Base-by-base conservation (phyloP, 2,113 vertebrate genomes). In the Gallinago paraguaiae region DNA sequence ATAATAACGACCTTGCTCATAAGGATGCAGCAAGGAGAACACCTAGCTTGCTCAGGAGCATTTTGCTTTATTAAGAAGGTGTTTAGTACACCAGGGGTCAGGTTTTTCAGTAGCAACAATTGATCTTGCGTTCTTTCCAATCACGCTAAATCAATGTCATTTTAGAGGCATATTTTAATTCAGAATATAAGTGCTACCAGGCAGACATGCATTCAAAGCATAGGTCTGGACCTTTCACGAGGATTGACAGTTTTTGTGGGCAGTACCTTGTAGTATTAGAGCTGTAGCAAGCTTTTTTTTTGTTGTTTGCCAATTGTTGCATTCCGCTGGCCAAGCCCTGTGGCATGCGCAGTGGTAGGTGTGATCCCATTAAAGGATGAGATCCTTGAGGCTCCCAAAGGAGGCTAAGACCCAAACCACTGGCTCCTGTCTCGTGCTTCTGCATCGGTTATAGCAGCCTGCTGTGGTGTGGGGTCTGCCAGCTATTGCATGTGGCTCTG, bases 21-120 rank as follows among this genome's bases (percentile, higher is more conserved):
- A 17, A 22, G 53, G 31, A 6, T 33, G 64, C 56, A 53, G 31
- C 15, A 15, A 7, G n/a, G 31, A 48, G 41, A 82, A 4, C 12
- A 8, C 1, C 0, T 5, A 4, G 9, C 2, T 15, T 60, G 46
- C 1, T 2, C 17, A 9, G 51, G 43, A 63, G 6, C 30, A 6
- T 1, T 70, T 41, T 28, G 23, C 51, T 71, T 82, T 53, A 28
- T 16, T 80, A 61, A 45, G 37, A 17, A 31, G 22, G 31, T 27
- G 50, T 56, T 84, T 5, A 9, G 17, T 54, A 19, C 14, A 16
- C 8, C 18, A 9, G 24, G 46, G 16, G 4, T 74, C 50, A 28
- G 20, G 23, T 35, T 78, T 84, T 61, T 67, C 46, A 43, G 65
- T 17, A 50, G 57, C 75, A 68, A 43, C 25, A 31, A 3, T 19